phyloP scores from a whole-genome alignment of 2,113 vertebrate genomes.

The Prietella phreatophila region DNA sequence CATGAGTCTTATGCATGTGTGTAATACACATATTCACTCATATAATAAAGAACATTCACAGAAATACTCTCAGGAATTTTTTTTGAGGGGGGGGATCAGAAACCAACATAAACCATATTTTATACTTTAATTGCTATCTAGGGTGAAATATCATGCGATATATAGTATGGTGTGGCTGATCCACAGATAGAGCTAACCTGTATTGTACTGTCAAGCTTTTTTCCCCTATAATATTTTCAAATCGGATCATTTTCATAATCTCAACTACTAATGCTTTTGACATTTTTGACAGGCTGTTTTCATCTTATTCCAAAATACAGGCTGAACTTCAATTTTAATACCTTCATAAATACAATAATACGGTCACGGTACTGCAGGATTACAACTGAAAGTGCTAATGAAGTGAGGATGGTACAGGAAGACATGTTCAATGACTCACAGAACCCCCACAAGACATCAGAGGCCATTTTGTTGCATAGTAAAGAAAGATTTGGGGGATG shows the following conservation, averaged over 20 bases:
- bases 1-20: slow-evolving; percentile 68
- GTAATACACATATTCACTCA: slow-evolving; percentile 77
- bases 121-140: slow-evolving; percentile 80
- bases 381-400: slow-evolving; percentile 54
- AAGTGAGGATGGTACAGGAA: slow-evolving; percentile 73
- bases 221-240: slow-evolving; percentile 1
- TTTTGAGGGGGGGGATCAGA: slow-evolving; percentile 60
- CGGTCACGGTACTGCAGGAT: slow-evolving; percentile 76
- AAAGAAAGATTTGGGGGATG: slow-evolving; percentile 78
- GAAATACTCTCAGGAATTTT: slow-evolving; percentile 72
- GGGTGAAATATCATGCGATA: slow-evolving; percentile 82
- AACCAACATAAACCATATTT: slow-evolving; percentile 76
- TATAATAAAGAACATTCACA: slow-evolving; percentile 59
- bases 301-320: slow-evolving; percentile 36
- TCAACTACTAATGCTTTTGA: slow-evolving; percentile 22
- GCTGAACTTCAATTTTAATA: slow-evolving; percentile 47
- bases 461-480: slow-evolving; percentile 87
- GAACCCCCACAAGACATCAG: slow-evolving; percentile 68
- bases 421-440: slow-evolving; percentile 75
- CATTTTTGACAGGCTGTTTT: not conserved
- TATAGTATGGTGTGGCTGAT: slow-evolving; percentile 39
- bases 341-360: slow-evolving; percentile 61
- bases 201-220: slow-evolving; percentile 15
- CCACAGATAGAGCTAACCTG: slow-evolving; percentile 28
- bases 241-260: slow-evolving; percentile 8